phyloP scores from a whole-genome alignment of 2,113 vertebrate genomes.

The Aegypius monachus region DNA sequence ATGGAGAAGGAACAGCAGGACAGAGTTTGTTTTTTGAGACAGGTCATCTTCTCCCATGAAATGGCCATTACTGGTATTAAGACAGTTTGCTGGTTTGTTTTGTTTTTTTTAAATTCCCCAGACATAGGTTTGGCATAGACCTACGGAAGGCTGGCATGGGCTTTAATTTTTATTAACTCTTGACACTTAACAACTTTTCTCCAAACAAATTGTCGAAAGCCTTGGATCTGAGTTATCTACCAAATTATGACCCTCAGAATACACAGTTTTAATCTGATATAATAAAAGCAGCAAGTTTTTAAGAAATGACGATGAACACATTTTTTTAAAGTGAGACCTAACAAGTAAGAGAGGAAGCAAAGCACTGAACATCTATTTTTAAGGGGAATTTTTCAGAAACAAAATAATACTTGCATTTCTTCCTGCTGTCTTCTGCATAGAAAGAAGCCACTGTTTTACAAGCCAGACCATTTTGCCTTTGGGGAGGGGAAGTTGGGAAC shows the following conservation, averaged over 20 bases:
- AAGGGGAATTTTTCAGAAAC: not conserved
- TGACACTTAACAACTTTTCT: not conserved
- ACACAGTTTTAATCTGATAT: not conserved
- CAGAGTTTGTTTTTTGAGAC: not conserved
- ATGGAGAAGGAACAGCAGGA: not conserved
- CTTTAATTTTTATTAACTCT: not conserved
- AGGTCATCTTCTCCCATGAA: not conserved
- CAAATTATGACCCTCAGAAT: not conserved
- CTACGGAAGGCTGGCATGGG: not conserved
- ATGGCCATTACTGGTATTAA: not conserved
- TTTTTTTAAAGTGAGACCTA: not conserved
- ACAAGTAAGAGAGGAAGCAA: not conserved
- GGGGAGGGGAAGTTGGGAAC: slow-evolving; percentile 28
- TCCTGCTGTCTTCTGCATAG: not conserved
- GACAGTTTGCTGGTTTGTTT: not conserved
- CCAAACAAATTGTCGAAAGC: not conserved
- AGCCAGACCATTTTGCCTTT: slow-evolving; percentile 44
- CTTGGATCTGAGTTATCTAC: not conserved
- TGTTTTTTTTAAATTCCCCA: not conserved
- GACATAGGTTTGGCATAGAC: not conserved
- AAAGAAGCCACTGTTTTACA: slow-evolving; percentile 50
- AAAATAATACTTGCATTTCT: slow-evolving; percentile 2
- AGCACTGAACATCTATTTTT: not conserved
- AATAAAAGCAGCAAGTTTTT: not conserved
- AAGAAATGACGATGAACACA: not conserved